Evolutionary conservation across 2,113 vertebrate genomes (phyloP), one percentile per base, ranked within the genome.

Genomic region (Micromys minutus): DNA sequence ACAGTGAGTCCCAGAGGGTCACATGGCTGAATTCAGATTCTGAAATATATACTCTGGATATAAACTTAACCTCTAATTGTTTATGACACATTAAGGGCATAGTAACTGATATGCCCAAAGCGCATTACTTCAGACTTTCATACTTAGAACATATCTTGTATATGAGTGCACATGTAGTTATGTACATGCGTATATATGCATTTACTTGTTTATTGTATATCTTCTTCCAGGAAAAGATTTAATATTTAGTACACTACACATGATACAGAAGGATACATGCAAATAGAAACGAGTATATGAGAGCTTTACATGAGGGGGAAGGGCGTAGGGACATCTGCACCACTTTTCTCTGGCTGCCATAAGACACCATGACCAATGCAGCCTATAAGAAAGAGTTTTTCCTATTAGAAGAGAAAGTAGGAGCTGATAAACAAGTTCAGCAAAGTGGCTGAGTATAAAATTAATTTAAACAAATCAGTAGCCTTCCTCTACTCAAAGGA

Each of bases 1-100:
- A 93, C 22, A n/a, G 67, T 24, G 71, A 94, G 69, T 63, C 69
- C 92, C 89, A 93, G 69, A 81, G 36, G 83, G 91, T 93, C 39
- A 22, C 50, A 65, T n/a, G 17, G 69, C 71, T 83, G 55, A 94
- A 87, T 83, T 96, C 77, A 91, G 75, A 55, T 65, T 22, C 9
- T 17, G 7, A 93, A 86, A 69, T 26, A 89, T 59, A 96, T 94
- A 87, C 45, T 87, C 76, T 67, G 45, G 39, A 36, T 96, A 50
- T 72, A 89, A 94, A 74, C 31, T 74, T 95, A 69, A 36, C 36
- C 74, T 93, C 74, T 95, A 34, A 91, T 83, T 91, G 42, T 75
- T 95, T 86, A 83, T 57, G 80, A 24, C 34, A 57, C 52, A 79
- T 79, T 91, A 92, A 95, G 26, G 21, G 7, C 39, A 86, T 31